phyloP scores from a whole-genome alignment of 2,888 invertebrate genomes.

The Tanytarsus gracilentus region DNA sequence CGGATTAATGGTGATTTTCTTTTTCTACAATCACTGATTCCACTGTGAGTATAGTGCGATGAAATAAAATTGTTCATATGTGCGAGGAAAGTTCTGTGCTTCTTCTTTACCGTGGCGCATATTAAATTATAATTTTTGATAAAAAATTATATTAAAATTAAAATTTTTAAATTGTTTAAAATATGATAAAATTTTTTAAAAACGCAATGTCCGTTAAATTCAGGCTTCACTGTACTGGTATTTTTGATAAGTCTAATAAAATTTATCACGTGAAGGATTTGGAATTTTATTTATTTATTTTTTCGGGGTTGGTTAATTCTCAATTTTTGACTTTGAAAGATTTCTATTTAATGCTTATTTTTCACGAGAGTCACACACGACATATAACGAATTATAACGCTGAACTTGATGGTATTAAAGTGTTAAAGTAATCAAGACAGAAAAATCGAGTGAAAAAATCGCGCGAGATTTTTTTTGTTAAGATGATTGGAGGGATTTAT shows the following conservation, averaged over 20 bases:
- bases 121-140: too few relatives aligned
- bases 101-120: too few relatives aligned
- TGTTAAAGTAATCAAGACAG: conserved; percentile 21
- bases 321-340: background rate
- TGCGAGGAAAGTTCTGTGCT: too few relatives aligned
- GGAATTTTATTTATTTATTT: background rate
- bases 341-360: background rate
- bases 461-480: conserved; percentile 14
- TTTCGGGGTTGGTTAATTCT: background rate
- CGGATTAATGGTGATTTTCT: conserved; percentile 27
- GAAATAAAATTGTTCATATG: too few relatives aligned
- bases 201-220: too few relatives aligned
- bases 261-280: conserved; percentile 24
- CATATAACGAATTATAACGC: conserved; percentile 24
- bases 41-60: too few relatives aligned
- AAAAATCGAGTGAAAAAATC: background rate
- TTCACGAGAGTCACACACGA: background rate
- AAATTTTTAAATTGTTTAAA: too few relatives aligned
- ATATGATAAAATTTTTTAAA: too few relatives aligned
- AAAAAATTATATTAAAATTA: too few relatives aligned
- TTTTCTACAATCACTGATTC: too few relatives aligned
- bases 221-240: too few relatives aligned
- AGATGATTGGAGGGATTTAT: conserved; percentile 20
- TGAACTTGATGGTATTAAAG: conserved; percentile 24
- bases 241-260: conserved; percentile 29